Conservation (phyloP, 2,797 vertebrate species). For the Pseudochirops cupreus region DNA sequence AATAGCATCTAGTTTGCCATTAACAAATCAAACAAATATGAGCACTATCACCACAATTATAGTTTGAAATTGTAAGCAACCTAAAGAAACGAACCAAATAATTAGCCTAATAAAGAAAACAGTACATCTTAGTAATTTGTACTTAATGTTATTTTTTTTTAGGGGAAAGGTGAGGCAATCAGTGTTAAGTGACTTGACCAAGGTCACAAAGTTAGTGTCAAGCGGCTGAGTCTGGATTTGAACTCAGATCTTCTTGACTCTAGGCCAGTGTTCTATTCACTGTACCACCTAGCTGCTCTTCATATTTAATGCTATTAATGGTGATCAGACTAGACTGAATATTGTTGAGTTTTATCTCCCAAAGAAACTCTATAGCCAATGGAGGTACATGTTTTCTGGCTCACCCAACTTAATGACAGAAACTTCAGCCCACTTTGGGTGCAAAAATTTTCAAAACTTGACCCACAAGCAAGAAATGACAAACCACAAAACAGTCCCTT, state of each 20-base stretch:
- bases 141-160: not conserved
- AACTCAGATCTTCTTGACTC: too few relatives aligned
- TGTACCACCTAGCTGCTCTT: too few relatives aligned
- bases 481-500: conserved; percentile 11
- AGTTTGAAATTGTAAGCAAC: not conserved
- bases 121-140: conserved; percentile 32
- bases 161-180: too few relatives aligned
- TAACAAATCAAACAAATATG: conserved; percentile 32
- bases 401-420: not conserved
- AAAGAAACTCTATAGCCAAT: conserved; percentile 29
- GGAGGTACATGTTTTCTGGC: conserved; percentile 9
- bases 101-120: not conserved
- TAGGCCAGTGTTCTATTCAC: too few relatives aligned
- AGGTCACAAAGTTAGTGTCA: too few relatives aligned
- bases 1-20: conserved; percentile 11
- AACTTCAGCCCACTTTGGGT: conserved; percentile 10
- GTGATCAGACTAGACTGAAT: conserved; percentile 2
- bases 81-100: not conserved
- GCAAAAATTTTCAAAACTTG: conserved; percentile 28
- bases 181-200: too few relatives aligned
- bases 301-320: not conserved
- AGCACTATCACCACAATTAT: conserved; percentile 19
- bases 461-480: conserved; percentile 8
- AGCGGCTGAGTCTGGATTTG: too few relatives aligned
- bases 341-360: conserved; percentile 41